Conservation (phyloP, 2,888 invertebrate species). For the Dione vanillae region DNA sequence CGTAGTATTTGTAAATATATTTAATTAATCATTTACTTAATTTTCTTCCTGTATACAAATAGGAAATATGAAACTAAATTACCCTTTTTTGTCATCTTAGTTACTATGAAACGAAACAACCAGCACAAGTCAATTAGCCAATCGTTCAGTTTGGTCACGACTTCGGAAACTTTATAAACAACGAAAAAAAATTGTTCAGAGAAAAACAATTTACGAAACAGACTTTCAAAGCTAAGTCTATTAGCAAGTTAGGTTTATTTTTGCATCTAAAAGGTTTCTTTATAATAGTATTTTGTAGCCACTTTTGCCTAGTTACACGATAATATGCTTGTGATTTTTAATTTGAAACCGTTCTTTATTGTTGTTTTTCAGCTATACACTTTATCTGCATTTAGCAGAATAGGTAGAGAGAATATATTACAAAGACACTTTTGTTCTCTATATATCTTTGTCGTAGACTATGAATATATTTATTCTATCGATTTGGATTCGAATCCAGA, state of each 20-base stretch:
- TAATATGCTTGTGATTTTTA: not conserved
- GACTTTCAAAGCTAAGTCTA: slow-evolving; percentile 20
- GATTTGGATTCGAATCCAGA: too few relatives aligned
- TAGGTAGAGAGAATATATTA: too few relatives aligned
- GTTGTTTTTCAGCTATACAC: not conserved
- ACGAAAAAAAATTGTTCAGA: slow-evolving; percentile 31
- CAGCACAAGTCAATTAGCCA: slow-evolving; percentile 42
- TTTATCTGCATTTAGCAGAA: too few relatives aligned
- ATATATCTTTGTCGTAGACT: too few relatives aligned
- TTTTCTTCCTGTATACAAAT: too few relatives aligned
- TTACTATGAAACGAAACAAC: slow-evolving; percentile 19
- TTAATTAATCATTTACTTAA: too few relatives aligned
- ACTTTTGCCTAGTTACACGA: not conserved
- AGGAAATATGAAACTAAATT: not conserved
- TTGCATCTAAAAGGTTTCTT: not conserved
- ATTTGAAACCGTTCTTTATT: not conserved
- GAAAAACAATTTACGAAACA: slow-evolving; percentile 42
- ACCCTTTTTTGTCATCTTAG: not conserved
- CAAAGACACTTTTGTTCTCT: too few relatives aligned
- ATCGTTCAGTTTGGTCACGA: slow-evolving; percentile 30
- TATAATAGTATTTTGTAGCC: not conserved
- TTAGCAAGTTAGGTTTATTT: slow-evolving; percentile 14
- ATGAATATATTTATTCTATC: too few relatives aligned
- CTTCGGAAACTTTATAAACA: slow-evolving; percentile 16
- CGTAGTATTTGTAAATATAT: too few relatives aligned